Conservation (phyloP, 1,140 invertebrate species). For the Ceratina japonica region DNA sequence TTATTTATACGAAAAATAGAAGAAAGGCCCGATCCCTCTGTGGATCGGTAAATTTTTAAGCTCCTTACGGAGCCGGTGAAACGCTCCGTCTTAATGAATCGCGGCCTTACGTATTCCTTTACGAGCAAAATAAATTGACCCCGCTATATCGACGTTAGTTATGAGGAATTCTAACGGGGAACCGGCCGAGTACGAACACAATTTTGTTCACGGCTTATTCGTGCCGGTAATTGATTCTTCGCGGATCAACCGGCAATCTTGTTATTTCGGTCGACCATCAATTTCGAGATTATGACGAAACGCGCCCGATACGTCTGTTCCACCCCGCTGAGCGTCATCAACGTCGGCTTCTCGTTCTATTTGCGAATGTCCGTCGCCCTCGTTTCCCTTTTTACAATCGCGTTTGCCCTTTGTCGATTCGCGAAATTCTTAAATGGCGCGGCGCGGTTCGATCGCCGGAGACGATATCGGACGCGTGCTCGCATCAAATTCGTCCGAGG, state of each 20-base stretch:
- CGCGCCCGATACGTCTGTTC: too few species aligned
- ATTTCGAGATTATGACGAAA: too few species aligned
- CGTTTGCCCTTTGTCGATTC: constrained; percentile 14
- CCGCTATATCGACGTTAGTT: constrained; percentile 26
- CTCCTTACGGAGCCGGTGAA: constrained; percentile 63
- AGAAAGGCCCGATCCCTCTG: constrained; percentile 56
- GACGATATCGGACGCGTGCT: constrained; percentile 30
- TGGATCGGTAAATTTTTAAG: constrained; percentile 71
- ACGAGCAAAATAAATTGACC: constrained; percentile 36
- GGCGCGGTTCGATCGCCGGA: constrained; percentile 36
- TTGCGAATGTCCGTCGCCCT: neutral
- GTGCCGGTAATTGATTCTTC: too few species aligned
- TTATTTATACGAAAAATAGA: neutral
- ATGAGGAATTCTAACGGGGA: constrained; percentile 11
- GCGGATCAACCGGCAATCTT: too few species aligned
- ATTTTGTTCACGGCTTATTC: too few species aligned
- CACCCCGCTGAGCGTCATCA: neutral
- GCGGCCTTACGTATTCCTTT: constrained; percentile 30
- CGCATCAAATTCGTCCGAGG: constrained; percentile 44
- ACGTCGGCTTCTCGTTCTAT: neutral
- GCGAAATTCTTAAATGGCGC: neutral
- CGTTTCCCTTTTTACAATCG: too few species aligned
- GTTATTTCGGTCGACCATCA: too few species aligned
- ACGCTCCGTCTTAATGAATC: constrained; percentile 60
- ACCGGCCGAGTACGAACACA: neutral